Evolutionary conservation across 2,888 invertebrate genomes (phyloP), one percentile per base, ranked within the genome.

Genomic region (Andrena hattorfiana): DNA sequence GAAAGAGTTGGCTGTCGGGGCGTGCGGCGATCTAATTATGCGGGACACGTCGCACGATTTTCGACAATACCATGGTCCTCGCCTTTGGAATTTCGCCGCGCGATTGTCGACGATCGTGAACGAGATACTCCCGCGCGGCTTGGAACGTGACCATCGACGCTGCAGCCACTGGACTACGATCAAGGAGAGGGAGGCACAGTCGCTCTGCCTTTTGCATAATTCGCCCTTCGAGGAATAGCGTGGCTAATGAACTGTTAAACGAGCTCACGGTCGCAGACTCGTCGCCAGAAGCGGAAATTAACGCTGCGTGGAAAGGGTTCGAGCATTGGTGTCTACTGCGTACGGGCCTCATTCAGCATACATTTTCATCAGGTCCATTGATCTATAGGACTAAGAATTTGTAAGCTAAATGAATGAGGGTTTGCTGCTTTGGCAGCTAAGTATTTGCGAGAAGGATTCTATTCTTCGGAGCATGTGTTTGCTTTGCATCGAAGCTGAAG

Each of bases 171-270:
- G 70, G 63, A 23, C 66, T 26, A 10, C 59, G 84, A 75, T 72
- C 83, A 72, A 68, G 71, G 56, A 70, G 66, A 68, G 69, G 56
- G 59, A 13, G 28, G 63, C 30, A 35, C 49, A 68, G 79, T 62
- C 62, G 51, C 75, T 75, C 59, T 32, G 69, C 71, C 81, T 87
- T 86, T 86, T 84, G 81, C 84, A 86, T 87, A 85, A 89, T 89
- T 89, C 82, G 83, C 66, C 64, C 75, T 75, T 76, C 82, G 72
- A 77, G 81, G 79, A 85, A 81, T 73, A 77, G 82, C 85, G 81
- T 63, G 78, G 78, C 86, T 90, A 90, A 90, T 90, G 89, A 90
- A 90, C 90, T 82, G 90, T 87, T 90, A 89, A 90, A 90, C 85
- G 84, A 90, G 90, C 85, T 83, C 83, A 81, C 81, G 84, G 77